Evolutionary conservation across 92 coral and sea anemone species (phyloP), one percentile per base, ranked within the genome.

Genomic region (Epizoanthus stellaris): DNA sequence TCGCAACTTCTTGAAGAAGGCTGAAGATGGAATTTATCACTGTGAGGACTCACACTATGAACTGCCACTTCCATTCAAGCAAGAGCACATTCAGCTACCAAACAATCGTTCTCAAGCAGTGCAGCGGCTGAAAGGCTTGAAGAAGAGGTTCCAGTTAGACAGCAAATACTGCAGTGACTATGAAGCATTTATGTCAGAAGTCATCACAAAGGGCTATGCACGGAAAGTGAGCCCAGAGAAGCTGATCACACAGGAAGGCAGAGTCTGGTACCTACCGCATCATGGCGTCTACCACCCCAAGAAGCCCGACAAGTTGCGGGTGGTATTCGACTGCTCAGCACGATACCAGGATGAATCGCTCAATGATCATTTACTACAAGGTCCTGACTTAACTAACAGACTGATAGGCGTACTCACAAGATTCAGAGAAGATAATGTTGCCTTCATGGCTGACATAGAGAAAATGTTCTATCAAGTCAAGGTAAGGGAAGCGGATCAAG

Each of bases 391-490:
- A 16, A 85, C 88, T 3, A 90, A 86, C 66, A 73, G 72, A 25
- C 19, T 87, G 40, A 20, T 84, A 4, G 90, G 91, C 1, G 91
- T 90, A 30, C 89, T 90, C 36, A 86, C 92, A 66, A 73, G 95
- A 45, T 92, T 89, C 73, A 76, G 91, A 19, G 80, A 92, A 52
- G 90, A 85, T 62, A 89, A 80, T 66, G 77, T 80, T 13, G 90
- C 92, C 5, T 82, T 85, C 61, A 89, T 84, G 89, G 89, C 86
- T 7, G 93, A 90, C 80, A 76, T 92, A 13, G 91, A 92, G 60
- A 73, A 77, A 53, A 90, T 90, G 90, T 90, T 72, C 80, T 87
- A 82, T 60, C 95, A 92, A 85, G 89, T 90, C 17, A 85, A 82
- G 42, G 91, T 85, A 19, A 88, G 63, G 25, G 54, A 73, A 63